phyloP scores from a whole-genome alignment of 2,113 vertebrate species.

The Progne subis region DNA sequence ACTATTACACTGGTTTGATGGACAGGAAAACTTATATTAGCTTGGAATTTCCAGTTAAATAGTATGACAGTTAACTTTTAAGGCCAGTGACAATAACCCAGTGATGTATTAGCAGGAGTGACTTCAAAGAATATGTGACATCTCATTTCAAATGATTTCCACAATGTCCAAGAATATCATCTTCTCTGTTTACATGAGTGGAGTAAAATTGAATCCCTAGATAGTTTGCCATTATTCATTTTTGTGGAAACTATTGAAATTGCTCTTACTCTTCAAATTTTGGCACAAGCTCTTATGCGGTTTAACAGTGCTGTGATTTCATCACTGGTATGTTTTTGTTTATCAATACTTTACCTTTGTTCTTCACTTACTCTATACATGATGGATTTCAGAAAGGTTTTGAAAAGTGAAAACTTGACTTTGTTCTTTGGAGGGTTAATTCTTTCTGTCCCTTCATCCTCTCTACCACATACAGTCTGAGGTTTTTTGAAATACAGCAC shows the following conservation, averaged over 20 bases:
- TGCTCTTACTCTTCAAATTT: not conserved
- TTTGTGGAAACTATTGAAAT: not conserved
- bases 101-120: not conserved
- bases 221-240: not conserved
- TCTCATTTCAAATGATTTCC: not conserved
- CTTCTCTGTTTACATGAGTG: not conserved
- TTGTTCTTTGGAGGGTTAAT: not conserved
- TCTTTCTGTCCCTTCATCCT: not conserved
- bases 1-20: not conserved
- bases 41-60: conserved; percentile 20
- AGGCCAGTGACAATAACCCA: not conserved
- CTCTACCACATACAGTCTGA: not conserved
- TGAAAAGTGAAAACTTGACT: not conserved
- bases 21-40: not conserved
- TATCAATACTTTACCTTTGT: not conserved
- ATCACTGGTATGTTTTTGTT: not conserved
- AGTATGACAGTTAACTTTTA: not conserved
- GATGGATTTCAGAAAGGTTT: not conserved
- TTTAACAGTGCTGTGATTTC: not conserved
- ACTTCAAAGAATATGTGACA: not conserved
- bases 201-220: not conserved
- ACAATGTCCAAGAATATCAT: not conserved
- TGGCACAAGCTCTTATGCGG: not conserved
- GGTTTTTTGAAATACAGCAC: conserved; percentile 1
- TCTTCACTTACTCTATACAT: not conserved